A percentile compares a stretch with the other conserved stretches of the same genome.
Evolutionary conservation across 2,797 vertebrate species (phyloP).

Genomic region (Eurystomus glaucurus): DNA sequence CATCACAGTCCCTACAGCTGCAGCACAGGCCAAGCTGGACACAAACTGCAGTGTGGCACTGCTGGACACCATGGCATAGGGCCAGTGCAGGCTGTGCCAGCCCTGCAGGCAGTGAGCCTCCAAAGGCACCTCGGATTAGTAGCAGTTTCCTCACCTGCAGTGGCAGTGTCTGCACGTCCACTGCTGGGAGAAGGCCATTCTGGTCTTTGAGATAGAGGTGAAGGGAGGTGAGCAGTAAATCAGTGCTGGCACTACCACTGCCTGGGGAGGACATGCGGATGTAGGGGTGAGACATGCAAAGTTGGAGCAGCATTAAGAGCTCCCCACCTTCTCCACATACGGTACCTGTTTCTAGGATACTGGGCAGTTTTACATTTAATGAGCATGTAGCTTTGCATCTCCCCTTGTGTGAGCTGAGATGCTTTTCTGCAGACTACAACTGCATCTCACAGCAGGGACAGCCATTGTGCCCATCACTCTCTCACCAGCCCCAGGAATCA

Average conservation of each 20-base stretch:
- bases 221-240: background rate
- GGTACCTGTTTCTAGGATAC: background rate
- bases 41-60: rapidly evolving
- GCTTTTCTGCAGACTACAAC: background rate
- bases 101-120: rapidly evolving
- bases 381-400: background rate
- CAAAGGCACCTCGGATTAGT: rapidly evolving
- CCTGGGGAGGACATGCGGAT: rapidly evolving
- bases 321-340: background rate
- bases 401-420: rapidly evolving
- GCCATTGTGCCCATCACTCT: rapidly evolving
- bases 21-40: rapidly evolving
- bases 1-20: rapidly evolving
- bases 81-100: background rate
- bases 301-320: background rate
- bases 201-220: background rate
- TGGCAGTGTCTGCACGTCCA: rapidly evolving
- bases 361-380: rapidly evolving
- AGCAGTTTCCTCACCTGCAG: background rate
- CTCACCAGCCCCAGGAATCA: rapidly evolving
- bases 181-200: background rate
- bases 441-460: rapidly evolving
- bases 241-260: background rate
- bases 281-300: background rate
- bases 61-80: rapidly evolving